These are phyloP conservation scores for Crotalus horridus DNA, from an alignment of 2,113 vertebrate species.

Conservation along the genomic window DNA sequence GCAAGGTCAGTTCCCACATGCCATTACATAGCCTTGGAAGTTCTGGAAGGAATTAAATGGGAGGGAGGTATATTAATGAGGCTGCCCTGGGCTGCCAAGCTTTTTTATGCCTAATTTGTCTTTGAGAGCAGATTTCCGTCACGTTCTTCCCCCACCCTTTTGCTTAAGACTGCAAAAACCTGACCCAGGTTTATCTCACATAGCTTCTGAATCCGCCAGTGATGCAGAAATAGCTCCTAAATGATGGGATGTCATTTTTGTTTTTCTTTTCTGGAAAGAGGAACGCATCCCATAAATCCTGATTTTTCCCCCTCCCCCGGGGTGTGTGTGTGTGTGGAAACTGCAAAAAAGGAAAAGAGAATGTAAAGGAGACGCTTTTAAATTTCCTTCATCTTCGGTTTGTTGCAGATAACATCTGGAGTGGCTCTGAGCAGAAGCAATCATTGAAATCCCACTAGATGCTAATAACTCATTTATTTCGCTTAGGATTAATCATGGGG, in stretches of 20 bases:
- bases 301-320: not conserved
- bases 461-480: slow-evolving; percentile 21
- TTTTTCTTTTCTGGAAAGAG: not conserved
- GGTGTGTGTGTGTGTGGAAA: too few species aligned
- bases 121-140: not conserved
- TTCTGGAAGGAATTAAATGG: not conserved
- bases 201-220: slow-evolving; percentile 11
- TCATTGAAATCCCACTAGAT: slow-evolving; percentile 34
- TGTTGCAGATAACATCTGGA: not conserved
- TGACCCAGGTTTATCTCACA: slow-evolving; percentile 1
- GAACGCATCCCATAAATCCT: slow-evolving; percentile 1
- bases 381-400: slow-evolving; percentile 8
- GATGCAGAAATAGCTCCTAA: slow-evolving; percentile 14
- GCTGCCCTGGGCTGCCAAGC: not conserved
- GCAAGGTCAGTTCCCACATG: not conserved
- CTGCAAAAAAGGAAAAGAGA: not conserved
- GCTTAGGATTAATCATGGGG: slow-evolving; percentile 32
- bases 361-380: not conserved
- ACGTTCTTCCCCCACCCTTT: not conserved
- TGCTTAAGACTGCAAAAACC: not conserved
- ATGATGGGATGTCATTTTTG: not conserved
- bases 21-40: not conserved
- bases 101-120: not conserved
- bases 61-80: not conserved
- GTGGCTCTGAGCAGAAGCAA: slow-evolving; percentile 37